Conservation (phyloP, 1,140 invertebrate genomes). For the Drosophila pruinosa region DNA sequence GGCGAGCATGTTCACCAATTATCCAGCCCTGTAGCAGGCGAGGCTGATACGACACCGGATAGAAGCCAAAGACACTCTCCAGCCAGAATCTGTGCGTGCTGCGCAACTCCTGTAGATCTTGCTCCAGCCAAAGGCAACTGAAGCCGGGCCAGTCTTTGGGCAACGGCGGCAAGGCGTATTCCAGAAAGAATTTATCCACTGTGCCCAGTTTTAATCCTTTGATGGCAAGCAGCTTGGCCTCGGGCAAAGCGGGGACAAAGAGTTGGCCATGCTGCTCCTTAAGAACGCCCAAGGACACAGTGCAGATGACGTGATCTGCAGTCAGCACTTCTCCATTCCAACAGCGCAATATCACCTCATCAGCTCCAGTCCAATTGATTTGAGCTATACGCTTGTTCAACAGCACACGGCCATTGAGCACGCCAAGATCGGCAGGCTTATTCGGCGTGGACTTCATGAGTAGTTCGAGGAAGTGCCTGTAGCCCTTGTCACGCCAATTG, state of each 20-base stretch:
- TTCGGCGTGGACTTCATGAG: constrained; percentile 81
- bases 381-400: constrained; percentile 84
- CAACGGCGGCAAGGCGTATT: constrained; percentile 87
- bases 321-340: constrained; percentile 85
- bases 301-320: constrained; percentile 88
- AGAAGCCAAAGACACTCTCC: constrained; percentile 87
- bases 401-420: constrained; percentile 74
- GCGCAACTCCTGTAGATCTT: constrained; percentile 80
- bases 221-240: constrained; percentile 86
- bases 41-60: constrained; percentile 86
- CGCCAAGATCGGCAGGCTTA: constrained; percentile 41
- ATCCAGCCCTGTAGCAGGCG: constrained; percentile 88
- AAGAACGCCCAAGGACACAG: constrained; percentile 87
- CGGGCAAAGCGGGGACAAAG: constrained; percentile 86
- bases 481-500: constrained; percentile 87
- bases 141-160: constrained; percentile 83
- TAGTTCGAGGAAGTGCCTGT: constrained; percentile 85
- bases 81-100: constrained; percentile 84
- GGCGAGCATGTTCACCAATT: constrained; percentile 84
- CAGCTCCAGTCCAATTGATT: constrained; percentile 80
- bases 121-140: constrained; percentile 84
- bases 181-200: constrained; percentile 90
- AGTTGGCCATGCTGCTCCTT: constrained; percentile 85
- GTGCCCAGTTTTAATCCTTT: constrained; percentile 88
- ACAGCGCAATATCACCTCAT: constrained; percentile 83